Conservation (phyloP, 1,140 invertebrate genomes). For the Wasmannia auropunctata region DNA sequence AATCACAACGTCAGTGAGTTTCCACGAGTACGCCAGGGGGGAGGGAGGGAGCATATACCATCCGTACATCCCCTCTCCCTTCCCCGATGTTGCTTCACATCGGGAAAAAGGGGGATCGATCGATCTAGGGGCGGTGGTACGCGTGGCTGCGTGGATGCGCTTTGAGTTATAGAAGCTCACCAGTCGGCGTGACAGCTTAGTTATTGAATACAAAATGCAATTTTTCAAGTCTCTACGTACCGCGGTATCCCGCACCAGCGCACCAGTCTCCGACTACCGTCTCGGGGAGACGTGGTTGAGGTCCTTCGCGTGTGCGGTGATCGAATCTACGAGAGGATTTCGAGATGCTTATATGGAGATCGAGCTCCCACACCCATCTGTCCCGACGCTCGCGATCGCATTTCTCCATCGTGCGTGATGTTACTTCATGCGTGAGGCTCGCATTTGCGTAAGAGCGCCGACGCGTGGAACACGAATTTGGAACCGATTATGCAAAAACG, state of each 20-base stretch:
- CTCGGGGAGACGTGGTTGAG: not conserved
- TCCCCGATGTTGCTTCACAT: constrained; percentile 21
- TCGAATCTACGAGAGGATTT: constrained; percentile 69
- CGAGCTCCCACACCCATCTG: constrained; percentile 43
- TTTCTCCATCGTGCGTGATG: constrained; percentile 35
- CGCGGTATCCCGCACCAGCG: constrained; percentile 48
- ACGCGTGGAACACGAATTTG: not conserved
- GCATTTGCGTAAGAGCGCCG: not conserved
- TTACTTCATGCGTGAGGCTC: constrained; percentile 60
- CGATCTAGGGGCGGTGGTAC: constrained; percentile 61
- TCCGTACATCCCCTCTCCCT: constrained; percentile 4
- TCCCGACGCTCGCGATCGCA: constrained; percentile 59
- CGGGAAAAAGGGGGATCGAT: constrained; percentile 67
- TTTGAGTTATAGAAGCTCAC: constrained; percentile 76
- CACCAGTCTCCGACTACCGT: constrained; percentile 38
- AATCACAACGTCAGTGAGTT: constrained; percentile 52
- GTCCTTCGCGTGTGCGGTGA: constrained; percentile 47
- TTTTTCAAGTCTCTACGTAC: constrained; percentile 76
- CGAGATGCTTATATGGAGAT: constrained; percentile 50
- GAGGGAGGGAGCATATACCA: not conserved
- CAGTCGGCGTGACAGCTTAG: constrained; percentile 77
- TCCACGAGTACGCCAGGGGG: not conserved
- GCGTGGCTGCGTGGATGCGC: constrained; percentile 69
- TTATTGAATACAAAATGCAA: constrained; percentile 82
- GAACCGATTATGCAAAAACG: not conserved